Evolutionary conservation across 2,888 invertebrate species (phyloP).

Genomic region (Carpatolechia fugitivella): DNA sequence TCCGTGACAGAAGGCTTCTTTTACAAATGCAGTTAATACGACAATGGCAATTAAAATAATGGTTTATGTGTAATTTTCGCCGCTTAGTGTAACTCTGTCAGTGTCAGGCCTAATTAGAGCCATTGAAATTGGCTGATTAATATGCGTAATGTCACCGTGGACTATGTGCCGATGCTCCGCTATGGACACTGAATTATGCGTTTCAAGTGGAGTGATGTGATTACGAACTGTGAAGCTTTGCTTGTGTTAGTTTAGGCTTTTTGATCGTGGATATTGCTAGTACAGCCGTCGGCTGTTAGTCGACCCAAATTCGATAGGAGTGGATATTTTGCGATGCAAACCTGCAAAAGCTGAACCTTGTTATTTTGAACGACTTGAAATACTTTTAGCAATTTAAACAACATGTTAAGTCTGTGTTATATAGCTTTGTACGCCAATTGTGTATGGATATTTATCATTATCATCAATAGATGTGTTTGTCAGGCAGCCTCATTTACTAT

Average conservation of each 20-base stretch:
- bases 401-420: too few species aligned
- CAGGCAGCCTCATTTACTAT: conserved; percentile 36
- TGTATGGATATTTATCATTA: too few species aligned
- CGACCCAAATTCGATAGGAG: neutral
- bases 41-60: neutral
- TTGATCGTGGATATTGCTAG: neutral
- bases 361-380: neutral
- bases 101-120: conserved; percentile 73
- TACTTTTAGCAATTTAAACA: neutral
- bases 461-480: conserved; percentile 43
- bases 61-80: conserved; percentile 40
- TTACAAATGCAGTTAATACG: neutral
- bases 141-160: conserved; percentile 60
- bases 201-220: conserved; percentile 53
- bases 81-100: conserved; percentile 71
- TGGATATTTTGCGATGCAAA: neutral
- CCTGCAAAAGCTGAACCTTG: too few species aligned
- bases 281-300: neutral
- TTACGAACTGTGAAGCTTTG: conserved; percentile 39
- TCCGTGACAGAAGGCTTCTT: conserved; percentile 4
- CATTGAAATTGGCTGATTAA: conserved; percentile 75
- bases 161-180: conserved; percentile 61
- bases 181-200: conserved; percentile 63
- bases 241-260: neutral
- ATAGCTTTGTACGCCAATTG: too few species aligned